Percentiles rank a stretch among this genome's conserved stretches.
Conservation (phyloP, 2,888 invertebrate species). For the Drosophila leonis region DNA sequence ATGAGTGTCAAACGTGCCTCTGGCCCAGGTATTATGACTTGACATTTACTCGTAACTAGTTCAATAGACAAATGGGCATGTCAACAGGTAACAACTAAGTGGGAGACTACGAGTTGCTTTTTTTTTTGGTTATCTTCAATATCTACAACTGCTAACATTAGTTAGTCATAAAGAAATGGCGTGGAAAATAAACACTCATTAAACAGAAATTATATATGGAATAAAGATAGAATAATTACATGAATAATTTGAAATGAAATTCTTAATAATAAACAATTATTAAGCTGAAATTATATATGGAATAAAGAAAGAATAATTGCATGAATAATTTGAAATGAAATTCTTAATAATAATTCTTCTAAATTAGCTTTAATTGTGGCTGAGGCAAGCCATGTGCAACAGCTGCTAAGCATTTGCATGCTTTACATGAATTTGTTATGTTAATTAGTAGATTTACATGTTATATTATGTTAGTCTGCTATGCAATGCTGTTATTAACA, state of each 20-base stretch:
- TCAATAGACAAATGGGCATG: constrained; percentile 50
- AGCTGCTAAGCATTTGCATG: background rate
- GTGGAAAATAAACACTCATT: background rate
- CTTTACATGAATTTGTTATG: background rate
- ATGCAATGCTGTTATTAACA: background rate
- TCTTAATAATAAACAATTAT: background rate
- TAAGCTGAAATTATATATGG: background rate
- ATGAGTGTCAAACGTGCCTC: constrained; percentile 66
- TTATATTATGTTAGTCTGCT: background rate
- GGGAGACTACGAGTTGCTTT: background rate
- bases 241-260: background rate
- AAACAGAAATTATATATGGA: background rate
- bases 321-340: background rate
- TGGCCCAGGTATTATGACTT: constrained; percentile 65
- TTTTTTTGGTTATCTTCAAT: background rate
- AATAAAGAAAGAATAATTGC: too few species aligned
- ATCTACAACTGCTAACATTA: background rate
- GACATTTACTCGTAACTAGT: constrained; percentile 56
- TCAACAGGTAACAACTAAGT: constrained; percentile 56
- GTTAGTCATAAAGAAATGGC: background rate
- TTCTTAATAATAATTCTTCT: background rate
- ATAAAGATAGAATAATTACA: too few species aligned
- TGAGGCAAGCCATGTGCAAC: background rate
- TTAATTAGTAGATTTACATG: background rate
- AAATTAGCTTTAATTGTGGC: background rate